Base-by-base conservation (phyloP, 2,888 invertebrate species). In the Ornithoptera priamus region DNA sequence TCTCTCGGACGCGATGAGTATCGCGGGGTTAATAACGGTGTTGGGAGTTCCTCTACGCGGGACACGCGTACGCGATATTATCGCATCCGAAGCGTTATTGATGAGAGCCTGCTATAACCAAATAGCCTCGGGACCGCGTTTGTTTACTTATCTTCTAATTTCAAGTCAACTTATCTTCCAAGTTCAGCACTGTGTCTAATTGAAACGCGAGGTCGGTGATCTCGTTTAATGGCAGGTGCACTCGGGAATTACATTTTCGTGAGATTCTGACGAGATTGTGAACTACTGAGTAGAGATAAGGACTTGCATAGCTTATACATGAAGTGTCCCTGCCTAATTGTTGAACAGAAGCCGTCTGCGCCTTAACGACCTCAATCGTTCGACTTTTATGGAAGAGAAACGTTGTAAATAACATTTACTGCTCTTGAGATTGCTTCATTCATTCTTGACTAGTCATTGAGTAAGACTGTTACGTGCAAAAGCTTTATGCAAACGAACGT, bases 21-120 rank as follows among this genome's bases (percentile, higher is more conserved):
- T 92, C 92, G 82, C 79, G 73, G 82, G 86, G 85, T 90, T 80
- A 92, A 92, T 92, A 92, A 92, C 91, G 89, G 92, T 90, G 92
- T 90, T 86, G 85, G 89, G 81, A 85, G 90, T 87, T 85, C 86
- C 78, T 87, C 87, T 83, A 72, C 85, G 82, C 86, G 85, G 84
- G 89, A 90, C 91, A 90, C 91, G 90, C 89, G 90, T 88, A 83
- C 80, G 85, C 83, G 91, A 91, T 91, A 85, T 84, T 86, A 92
- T 92, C 91, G 86, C 85, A 82, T 80, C 81, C 85, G 84, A 87
- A 90, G 85, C 86, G 85, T 91, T 91, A 92, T 92, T 91, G 92
- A 92, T 91, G 92, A 87, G 87, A 88, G 85, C 80, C 81, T 78
- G 81, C 87, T 83, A 87, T 88, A 89, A 85, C 87, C 90, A 91